phyloP scores from a whole-genome alignment of 2,797 vertebrate species.

The Macropus fuliginosus region DNA sequence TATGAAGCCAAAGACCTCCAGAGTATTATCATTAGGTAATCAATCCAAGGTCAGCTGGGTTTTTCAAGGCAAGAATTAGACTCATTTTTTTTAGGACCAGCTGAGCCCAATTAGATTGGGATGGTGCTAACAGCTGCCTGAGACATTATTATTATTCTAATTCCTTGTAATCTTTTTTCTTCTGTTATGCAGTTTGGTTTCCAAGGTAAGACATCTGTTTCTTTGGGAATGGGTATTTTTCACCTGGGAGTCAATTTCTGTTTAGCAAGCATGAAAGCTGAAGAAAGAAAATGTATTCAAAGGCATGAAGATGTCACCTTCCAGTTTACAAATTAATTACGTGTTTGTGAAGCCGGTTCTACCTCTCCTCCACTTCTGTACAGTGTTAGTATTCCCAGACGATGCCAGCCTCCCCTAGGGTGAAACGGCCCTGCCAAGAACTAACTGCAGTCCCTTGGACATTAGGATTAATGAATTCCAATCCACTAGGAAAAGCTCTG shows the following conservation, averaged over 20 bases:
- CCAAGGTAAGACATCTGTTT: conserved; percentile 14
- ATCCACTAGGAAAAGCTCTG: not conserved
- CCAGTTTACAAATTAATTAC: conserved; percentile 69
- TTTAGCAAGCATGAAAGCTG: conserved; percentile 3
- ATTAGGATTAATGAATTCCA: not conserved
- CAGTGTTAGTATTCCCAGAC: not conserved
- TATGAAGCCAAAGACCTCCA: not conserved
- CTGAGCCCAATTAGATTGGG: not conserved
- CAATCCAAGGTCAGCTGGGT: not conserved
- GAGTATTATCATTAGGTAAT: not conserved
- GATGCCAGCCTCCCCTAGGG: not conserved
- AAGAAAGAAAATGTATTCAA: not conserved
- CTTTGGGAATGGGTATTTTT: not conserved
- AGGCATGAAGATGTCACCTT: not conserved
- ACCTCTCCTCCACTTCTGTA: not conserved
- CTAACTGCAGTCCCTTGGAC: not conserved
- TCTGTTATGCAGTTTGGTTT: not conserved
- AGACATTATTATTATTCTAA: not conserved
- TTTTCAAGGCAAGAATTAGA: not conserved
- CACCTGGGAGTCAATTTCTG: conserved; percentile 10
- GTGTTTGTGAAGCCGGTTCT: not conserved
- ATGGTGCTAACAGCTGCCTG: not conserved
- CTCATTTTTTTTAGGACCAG: not conserved
- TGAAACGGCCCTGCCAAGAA: not conserved
- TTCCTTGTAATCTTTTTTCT: conserved; percentile 3